Evolutionary conservation across 30 jellyfish, hydroid and myxozoan species (phyloP).

Genomic region (Aurelia coerulea): DNA sequence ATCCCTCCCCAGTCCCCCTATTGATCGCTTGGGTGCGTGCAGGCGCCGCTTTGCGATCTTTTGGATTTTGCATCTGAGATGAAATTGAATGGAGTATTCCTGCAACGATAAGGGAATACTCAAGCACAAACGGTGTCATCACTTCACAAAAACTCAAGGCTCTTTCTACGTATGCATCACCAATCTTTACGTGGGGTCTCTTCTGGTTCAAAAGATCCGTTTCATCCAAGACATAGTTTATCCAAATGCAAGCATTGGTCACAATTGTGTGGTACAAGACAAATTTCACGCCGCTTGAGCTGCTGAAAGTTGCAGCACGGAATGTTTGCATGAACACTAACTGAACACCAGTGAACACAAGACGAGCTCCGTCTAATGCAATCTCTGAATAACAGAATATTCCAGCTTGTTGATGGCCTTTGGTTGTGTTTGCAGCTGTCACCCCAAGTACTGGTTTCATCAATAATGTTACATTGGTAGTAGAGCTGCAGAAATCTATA

Average conservation of each 20-base stretch:
- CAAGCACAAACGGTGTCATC: constrained; percentile 15
- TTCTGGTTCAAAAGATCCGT: constrained; percentile 9
- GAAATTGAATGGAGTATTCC: constrained; percentile 12
- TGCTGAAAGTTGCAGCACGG: constrained; percentile 44
- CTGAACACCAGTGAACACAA: constrained; percentile 39
- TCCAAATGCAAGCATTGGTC: constrained; percentile 56
- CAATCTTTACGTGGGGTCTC: not conserved
- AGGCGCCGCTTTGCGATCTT: no score
- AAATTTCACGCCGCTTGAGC: constrained; percentile 1
- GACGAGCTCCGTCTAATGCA: constrained; percentile 19
- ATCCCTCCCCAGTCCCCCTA: no score
- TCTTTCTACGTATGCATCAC: not conserved
- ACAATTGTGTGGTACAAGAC: constrained; percentile 36
- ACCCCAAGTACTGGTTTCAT: not conserved
- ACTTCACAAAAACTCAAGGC: not conserved
- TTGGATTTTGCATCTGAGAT: not conserved
- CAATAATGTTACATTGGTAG: not conserved
- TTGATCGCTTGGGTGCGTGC: not conserved
- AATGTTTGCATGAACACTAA: constrained; percentile 39
- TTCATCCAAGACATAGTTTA: constrained; percentile 17
- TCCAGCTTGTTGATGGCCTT: not conserved
- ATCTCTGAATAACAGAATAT: constrained; percentile 41
- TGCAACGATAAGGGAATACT: constrained; percentile 18
- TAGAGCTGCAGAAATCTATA: not conserved
- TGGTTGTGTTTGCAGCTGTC: not conserved